Evolutionary conservation across 1,140 invertebrate genomes (phyloP), one percentile per base, ranked within the genome.

Genomic region (Polypedilum vanderplanki): DNA sequence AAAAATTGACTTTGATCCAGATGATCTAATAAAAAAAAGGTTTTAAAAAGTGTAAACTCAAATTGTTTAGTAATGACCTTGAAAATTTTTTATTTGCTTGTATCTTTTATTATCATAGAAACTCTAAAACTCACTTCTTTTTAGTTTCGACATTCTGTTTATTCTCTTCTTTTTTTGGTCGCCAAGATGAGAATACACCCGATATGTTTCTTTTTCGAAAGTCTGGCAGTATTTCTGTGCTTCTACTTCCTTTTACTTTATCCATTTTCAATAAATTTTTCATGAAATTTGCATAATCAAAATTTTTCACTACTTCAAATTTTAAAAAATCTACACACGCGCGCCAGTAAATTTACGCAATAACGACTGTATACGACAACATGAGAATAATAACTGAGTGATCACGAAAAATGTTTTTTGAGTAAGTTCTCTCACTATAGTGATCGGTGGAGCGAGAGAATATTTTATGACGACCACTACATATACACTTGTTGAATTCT

Each of bases 91-190:
- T 12, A 15, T 57, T 57, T 57, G 46, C 15, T 57, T 15, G 3
- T n/a, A n/a, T 57, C 46, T 57, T 15, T 12, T 57, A n/a, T n/a
- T 57, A 57, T 70, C 65, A 70, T 7, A 20, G 18, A 22, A 18
- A 70, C 65, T 2, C 10, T 2, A 20, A 22, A 18, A 70, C 65
- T 2, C 10, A 70, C 65, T 70, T 70, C 65, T 70, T 70, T 70
- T 70, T 70, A 20, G 65, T n/a, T n/a, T 57, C 46, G 24, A 1
- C 5, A 33, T 33, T 33, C 24, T 33, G 24, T 15, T 57, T 57
- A n/a, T 22, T 70, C 4, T 70, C 18, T 20, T 70, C 65, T 22
- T 70, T 70, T 70, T 70, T 70, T 7, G 65, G 46, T 57, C 46
- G 46, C n/a, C 12, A 57, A 57, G 46, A 57, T 57, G 46, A 57